These are phyloP conservation scores for Neogobius melanostomus DNA, from an alignment of 2,113 vertebrate genomes.

Conservation along the genomic window DNA sequence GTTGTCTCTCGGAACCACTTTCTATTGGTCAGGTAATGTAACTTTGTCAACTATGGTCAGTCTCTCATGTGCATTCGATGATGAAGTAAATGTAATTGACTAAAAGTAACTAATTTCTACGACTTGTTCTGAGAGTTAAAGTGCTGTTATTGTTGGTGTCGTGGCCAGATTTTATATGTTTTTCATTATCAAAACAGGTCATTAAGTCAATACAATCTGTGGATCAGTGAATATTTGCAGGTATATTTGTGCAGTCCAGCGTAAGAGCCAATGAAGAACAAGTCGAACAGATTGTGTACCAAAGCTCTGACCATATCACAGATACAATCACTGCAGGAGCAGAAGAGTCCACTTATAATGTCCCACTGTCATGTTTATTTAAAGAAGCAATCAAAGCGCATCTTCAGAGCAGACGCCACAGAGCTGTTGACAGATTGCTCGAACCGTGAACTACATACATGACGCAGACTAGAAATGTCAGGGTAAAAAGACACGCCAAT, in stretches of 20 bases:
- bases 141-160: too few relatives aligned
- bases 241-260: background rate
- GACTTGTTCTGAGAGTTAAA: too few relatives aligned
- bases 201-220: too few relatives aligned
- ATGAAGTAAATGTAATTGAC: too few relatives aligned
- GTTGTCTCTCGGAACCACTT: too few relatives aligned
- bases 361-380: conserved; percentile 4
- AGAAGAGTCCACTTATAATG: background rate
- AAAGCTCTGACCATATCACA: background rate
- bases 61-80: too few relatives aligned
- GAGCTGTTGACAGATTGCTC: conserved; percentile 3
- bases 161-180: too few relatives aligned
- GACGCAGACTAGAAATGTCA: background rate
- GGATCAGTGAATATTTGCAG: background rate
- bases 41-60: too few relatives aligned
- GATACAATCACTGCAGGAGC: background rate
- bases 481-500: background rate
- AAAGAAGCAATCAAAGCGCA: conserved; percentile 3
- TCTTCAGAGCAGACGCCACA: conserved; percentile 1
- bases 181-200: too few relatives aligned
- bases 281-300: background rate
- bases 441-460: background rate
- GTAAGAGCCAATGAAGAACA: background rate
- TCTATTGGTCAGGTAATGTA: too few relatives aligned
- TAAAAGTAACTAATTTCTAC: too few relatives aligned